phyloP scores from a whole-genome alignment of 2,113 vertebrate species.

The Corythoichthys intestinalis region DNA sequence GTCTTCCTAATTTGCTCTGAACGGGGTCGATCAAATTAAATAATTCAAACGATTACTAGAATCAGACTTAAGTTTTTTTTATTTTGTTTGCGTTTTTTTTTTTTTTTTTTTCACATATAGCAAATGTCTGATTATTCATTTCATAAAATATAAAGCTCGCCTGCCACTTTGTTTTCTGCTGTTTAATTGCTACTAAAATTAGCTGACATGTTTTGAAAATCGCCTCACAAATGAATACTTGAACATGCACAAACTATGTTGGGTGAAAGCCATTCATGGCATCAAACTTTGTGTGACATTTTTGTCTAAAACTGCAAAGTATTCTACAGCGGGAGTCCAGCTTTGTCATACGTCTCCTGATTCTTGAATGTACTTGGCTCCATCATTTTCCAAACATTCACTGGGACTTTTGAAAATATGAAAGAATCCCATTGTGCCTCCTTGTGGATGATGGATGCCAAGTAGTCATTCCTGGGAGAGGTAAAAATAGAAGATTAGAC shows the following conservation, averaged over 20 bases:
- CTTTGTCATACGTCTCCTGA: slow-evolving; percentile 10
- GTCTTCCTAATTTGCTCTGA: too few relatives aligned
- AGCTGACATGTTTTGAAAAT: too few relatives aligned
- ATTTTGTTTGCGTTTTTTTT: too few relatives aligned
- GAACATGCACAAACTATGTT: not conserved
- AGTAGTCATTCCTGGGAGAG: slow-evolving; percentile 23
- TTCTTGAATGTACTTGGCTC: slow-evolving; percentile 30
- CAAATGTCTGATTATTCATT: too few relatives aligned
- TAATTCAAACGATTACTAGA: too few relatives aligned
- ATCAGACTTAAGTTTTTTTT: too few relatives aligned
- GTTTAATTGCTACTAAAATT: too few relatives aligned
- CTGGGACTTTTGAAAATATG: slow-evolving; percentile 28
- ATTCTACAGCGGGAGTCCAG: not conserved
- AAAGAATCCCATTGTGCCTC: slow-evolving; percentile 28
- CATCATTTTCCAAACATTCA: slow-evolving; percentile 27
- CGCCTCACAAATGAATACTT: slow-evolving; percentile 5
- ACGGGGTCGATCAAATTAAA: too few relatives aligned
- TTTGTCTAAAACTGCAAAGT: slow-evolving; percentile 16
- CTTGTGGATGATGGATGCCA: slow-evolving; percentile 37
- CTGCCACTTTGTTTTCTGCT: too few relatives aligned
- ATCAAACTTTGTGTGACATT: slow-evolving; percentile 27
- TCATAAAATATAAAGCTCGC: too few relatives aligned
- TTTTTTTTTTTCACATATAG: too few relatives aligned
- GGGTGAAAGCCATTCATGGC: not conserved
- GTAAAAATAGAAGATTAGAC: slow-evolving; percentile 11